phyloP scores from a whole-genome alignment of 1,140 invertebrate species.

The Sminthurinus signatus region DNA sequence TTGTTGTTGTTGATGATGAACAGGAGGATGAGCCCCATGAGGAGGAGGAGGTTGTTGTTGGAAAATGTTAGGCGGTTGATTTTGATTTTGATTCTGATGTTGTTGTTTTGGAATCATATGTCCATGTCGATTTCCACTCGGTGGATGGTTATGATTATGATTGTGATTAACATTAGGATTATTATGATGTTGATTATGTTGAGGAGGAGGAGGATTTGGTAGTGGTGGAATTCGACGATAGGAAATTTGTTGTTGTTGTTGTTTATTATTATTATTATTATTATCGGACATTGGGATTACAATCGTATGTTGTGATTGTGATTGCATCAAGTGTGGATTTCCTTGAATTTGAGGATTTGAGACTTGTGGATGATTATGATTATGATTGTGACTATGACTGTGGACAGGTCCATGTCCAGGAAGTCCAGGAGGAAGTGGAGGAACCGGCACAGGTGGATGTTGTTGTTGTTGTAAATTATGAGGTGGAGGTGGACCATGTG shows the following conservation, averaged over 20 bases:
- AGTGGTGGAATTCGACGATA: not conserved
- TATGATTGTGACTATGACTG: not conserved
- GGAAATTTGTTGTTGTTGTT: too few relatives aligned
- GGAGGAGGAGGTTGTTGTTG: not conserved
- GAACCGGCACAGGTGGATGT: not conserved
- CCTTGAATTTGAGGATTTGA: too few relatives aligned
- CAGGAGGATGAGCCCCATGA: not conserved
- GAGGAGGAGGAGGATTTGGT: not conserved
- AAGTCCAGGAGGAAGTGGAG: not conserved
- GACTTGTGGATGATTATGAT: not conserved
- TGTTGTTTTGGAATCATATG: not conserved
- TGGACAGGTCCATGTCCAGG: too few relatives aligned
- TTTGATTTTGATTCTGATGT: not conserved
- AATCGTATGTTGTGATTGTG: too few relatives aligned
- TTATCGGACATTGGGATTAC: too few relatives aligned
- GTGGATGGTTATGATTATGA: not conserved
- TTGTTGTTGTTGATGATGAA: not conserved
- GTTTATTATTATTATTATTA: too few relatives aligned
- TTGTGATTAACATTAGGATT: not conserved
- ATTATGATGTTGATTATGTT: not conserved
- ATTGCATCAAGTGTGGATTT: too few relatives aligned
- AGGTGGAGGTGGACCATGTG: not conserved
- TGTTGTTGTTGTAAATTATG: not conserved
- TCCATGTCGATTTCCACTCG: not conserved
- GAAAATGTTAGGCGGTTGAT: too few relatives aligned